These are phyloP conservation scores for Sebastes diploproa DNA, from an alignment of 2,797 vertebrate species.

Conservation along the genomic window DNA sequence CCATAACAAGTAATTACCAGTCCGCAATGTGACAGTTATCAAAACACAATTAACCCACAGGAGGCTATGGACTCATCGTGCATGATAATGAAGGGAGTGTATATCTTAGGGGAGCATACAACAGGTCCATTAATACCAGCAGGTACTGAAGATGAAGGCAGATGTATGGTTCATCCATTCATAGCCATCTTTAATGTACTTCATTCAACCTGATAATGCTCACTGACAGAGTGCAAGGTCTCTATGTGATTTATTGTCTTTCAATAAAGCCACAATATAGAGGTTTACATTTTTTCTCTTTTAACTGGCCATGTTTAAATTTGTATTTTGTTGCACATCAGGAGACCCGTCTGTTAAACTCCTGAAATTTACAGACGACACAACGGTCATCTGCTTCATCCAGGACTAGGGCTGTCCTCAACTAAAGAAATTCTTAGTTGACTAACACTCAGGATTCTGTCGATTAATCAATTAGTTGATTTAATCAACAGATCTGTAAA, in stretches of 20 bases:
- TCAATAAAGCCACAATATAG: not conserved
- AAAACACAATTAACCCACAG: conserved; percentile 22
- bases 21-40: conserved; percentile 18
- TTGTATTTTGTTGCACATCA: no score
- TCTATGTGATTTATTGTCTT: not conserved
- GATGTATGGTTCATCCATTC: not conserved
- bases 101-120: not conserved
- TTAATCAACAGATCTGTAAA: no score
- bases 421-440: no score
- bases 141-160: not conserved
- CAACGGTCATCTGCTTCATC: no score
- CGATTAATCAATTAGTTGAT: no score
- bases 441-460: no score
- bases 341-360: no score
- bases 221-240: not conserved
- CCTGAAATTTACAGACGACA: no score
- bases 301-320: not conserved
- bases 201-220: not conserved
- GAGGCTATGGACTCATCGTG: conserved; percentile 6
- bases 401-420: no score
- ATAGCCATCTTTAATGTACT: not conserved
- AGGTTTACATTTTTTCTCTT: not conserved
- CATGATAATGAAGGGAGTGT: not conserved
- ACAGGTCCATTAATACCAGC: conserved; percentile 8
- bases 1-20: conserved; percentile 28